These are phyloP conservation scores for Rotaria magnacalcarata DNA, from an alignment of 2,888 invertebrate species.

Conservation along the genomic window DNA sequence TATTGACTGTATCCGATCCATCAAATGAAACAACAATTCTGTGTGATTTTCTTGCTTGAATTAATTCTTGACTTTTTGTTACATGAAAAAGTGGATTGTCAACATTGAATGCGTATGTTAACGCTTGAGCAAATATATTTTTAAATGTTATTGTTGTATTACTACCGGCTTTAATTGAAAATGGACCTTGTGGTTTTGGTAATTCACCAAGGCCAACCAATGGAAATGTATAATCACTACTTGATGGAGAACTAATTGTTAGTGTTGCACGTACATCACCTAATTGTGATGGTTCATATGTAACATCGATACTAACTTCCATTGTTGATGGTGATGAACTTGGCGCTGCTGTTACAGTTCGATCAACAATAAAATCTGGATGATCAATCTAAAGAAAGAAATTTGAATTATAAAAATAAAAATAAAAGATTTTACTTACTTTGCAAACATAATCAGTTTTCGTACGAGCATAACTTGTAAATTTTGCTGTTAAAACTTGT, in stretches of 20 bases:
- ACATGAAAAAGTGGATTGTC: conserved; percentile 61
- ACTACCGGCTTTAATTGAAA: conserved; percentile 57
- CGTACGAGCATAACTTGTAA: conserved; percentile 59
- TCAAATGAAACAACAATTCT: conserved; percentile 59
- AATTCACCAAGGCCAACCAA: conserved; percentile 60
- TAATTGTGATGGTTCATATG: conserved; percentile 58
- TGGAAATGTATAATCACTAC: conserved; percentile 60
- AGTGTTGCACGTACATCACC: conserved; percentile 56
- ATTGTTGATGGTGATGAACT: conserved; percentile 56
- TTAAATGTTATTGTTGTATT: conserved; percentile 60
- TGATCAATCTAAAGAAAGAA: conserved; percentile 53
- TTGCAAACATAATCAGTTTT: conserved; percentile 60
- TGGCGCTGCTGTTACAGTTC: conserved; percentile 58
- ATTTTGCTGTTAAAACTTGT: conserved; percentile 54
- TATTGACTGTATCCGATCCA: conserved; percentile 55
- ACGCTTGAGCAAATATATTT: conserved; percentile 60
- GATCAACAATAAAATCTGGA: conserved; percentile 58
- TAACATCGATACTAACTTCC: conserved; percentile 57
- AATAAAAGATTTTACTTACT: conserved; percentile 49
- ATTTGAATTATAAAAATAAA: neutral
- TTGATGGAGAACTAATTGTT: conserved; percentile 53
- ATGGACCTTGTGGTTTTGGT: conserved; percentile 64
- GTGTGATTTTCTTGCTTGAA: conserved; percentile 59
- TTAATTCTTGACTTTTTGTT: conserved; percentile 57
- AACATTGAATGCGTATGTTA: conserved; percentile 58